Base-by-base conservation (phyloP, 2,888 invertebrate species). In the Halictus quadricinctus region DNA sequence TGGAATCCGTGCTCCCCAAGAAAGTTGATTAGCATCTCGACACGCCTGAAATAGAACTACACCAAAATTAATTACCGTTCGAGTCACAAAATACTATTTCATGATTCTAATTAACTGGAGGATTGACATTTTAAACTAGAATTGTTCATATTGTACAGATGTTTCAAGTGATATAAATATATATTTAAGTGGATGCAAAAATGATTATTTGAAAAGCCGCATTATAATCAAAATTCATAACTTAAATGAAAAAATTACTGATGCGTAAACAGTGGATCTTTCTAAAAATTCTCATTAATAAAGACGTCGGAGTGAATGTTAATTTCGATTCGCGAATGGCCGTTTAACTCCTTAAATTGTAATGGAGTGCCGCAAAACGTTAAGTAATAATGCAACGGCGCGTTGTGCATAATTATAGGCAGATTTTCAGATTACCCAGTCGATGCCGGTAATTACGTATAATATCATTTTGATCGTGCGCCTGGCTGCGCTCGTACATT, bases 381-480 rank as follows among this genome's bases (percentile, higher is more conserved):
- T 70, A n/a, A 70, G n/a, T 43, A 70, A 43, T 41, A 43, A 41
- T 41, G n/a, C 43, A n/a, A 41, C 41, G n/a, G 41, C 36, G n/a
- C 12, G 21, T 21, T 8, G 7, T 18, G n/a, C 10, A 21, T 70
- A 13, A 43, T 43, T 70, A 43, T 21, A 29, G 41, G 15, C 36
- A 60, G 74, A 82, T 82, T 79, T 72, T 41, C 58, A 60, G 13
- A 36, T 25, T 69, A n/a, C 10, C 58, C 5, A 10, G 1, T n/a
- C 58, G 70, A 50, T 74, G n/a, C n/a, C 41, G 82, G 60, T 79
- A 79, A 82, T 82, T 79, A 79, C 74, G 41, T 82, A 79, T 79
- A 75, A 79, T 75, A 70, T 58, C 73, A 54, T 46, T 81, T 46
- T 72, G 78, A 81, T 81, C 54, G 54, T 50, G 15, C 69, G 81